These are phyloP conservation scores for Pangasianodon hypophthalmus DNA, from an alignment of 2,113 vertebrate species.

Conservation along the genomic window DNA sequence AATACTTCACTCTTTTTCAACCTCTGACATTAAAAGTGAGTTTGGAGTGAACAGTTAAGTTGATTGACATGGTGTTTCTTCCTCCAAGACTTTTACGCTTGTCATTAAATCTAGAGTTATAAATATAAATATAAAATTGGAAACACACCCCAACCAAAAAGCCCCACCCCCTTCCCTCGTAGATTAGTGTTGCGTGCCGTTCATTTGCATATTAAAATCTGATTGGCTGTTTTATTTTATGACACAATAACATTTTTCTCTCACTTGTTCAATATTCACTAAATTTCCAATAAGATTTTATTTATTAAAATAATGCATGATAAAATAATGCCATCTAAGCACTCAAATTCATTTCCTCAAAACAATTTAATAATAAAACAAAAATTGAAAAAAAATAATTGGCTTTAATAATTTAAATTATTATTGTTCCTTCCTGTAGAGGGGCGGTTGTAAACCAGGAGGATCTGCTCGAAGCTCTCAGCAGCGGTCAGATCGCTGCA, in stretches of 20 bases:
- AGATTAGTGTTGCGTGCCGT: background rate
- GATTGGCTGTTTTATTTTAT: background rate
- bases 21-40: background rate
- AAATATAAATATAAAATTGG: background rate
- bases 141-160: background rate
- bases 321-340: too few species aligned
- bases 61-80: background rate
- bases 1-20: background rate
- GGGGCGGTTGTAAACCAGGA: constrained; percentile 74
- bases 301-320: too few species aligned
- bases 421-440: constrained; percentile 53
- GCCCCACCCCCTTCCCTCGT: background rate
- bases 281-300: background rate
- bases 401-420: too few species aligned
- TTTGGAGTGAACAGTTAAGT: background rate
- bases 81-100: background rate
- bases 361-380: too few species aligned
- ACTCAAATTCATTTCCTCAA: too few species aligned
- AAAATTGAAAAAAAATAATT: too few species aligned
- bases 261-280: background rate
- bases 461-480: constrained; percentile 71
- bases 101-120: background rate
- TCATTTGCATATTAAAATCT: background rate
- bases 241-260: background rate
- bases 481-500: constrained; percentile 66